Conservation (phyloP, 2,797 vertebrate genomes). For the Centropyge bicolor region DNA sequence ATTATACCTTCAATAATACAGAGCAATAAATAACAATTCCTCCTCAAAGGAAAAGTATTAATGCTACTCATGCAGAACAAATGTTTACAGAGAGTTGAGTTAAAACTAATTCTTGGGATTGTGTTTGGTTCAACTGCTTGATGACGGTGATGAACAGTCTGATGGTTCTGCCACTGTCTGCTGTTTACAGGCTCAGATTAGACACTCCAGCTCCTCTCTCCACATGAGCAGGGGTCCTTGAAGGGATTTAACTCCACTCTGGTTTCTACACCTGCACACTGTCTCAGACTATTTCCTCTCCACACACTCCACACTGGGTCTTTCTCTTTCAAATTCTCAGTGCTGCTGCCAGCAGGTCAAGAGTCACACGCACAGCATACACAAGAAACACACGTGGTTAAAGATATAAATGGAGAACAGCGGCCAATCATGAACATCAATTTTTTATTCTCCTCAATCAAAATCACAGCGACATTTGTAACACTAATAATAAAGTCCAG, state of each 20-base stretch:
- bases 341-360: constrained; percentile 44
- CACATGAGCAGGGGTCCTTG: constrained; percentile 13
- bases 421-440: constrained; percentile 18
- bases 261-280: constrained; percentile 52
- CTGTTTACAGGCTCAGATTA: constrained; percentile 15
- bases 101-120: neutral
- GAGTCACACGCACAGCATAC: constrained; percentile 21
- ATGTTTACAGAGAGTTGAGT: neutral
- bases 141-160: constrained; percentile 12
- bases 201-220: constrained; percentile 21
- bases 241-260: constrained; percentile 15
- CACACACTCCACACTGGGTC: constrained; percentile 24
- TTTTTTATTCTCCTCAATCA: neutral
- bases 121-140: neutral
- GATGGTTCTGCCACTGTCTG: constrained; percentile 27
- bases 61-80: neutral
- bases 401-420: constrained; percentile 26
- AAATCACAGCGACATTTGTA: neutral
- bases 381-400: constrained; percentile 15
- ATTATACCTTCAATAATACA: neutral
- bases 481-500: neutral
- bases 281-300: constrained; percentile 44
- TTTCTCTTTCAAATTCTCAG: constrained; percentile 29
- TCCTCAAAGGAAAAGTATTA: neutral
- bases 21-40: neutral